Evolutionary conservation across 2,113 vertebrate genomes (phyloP).

Genomic region (Megaleporinus macrocephalus): DNA sequence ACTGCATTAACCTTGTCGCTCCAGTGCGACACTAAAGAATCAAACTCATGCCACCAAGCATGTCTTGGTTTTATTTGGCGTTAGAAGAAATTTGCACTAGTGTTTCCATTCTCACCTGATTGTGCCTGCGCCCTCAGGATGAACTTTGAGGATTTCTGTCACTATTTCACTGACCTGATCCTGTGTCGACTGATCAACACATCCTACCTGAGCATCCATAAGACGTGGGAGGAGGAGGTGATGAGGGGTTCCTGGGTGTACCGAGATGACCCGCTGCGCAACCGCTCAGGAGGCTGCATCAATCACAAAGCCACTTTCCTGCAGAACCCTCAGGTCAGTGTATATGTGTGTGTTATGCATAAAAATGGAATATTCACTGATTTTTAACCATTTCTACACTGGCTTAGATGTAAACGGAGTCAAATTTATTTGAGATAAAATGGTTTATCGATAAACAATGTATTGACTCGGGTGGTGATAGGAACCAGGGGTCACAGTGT

Average conservation of each 20-base stretch:
- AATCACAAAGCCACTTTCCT: conserved; percentile 90
- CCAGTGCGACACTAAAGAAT: too few relatives aligned
- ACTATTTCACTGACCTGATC: conserved; percentile 91
- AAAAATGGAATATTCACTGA: too few relatives aligned
- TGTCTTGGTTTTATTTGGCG: neutral
- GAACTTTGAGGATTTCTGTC: conserved; percentile 91
- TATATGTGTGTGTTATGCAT: neutral
- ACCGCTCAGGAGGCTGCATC: conserved; percentile 89
- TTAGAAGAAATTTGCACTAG: neutral
- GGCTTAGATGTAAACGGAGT: too few relatives aligned
- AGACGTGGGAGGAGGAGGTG: conserved; percentile 94
- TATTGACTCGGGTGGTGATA: too few relatives aligned
- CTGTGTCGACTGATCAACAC: conserved; percentile 96
- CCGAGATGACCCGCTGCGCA: conserved; percentile 79
- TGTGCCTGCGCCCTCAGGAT: conserved; percentile 46
- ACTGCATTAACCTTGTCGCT: too few relatives aligned
- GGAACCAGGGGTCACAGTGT: too few relatives aligned
- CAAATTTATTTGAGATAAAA: too few relatives aligned
- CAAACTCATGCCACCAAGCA: too few relatives aligned
- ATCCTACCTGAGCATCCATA: conserved; percentile 92
- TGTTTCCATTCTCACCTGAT: neutral
- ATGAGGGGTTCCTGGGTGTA: conserved; percentile 79
- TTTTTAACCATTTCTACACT: too few relatives aligned
- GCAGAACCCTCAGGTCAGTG: conserved; percentile 91
- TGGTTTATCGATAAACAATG: too few relatives aligned